phyloP scores from a whole-genome alignment of 2,113 vertebrate species.

The Malaclemys terrapin region DNA sequence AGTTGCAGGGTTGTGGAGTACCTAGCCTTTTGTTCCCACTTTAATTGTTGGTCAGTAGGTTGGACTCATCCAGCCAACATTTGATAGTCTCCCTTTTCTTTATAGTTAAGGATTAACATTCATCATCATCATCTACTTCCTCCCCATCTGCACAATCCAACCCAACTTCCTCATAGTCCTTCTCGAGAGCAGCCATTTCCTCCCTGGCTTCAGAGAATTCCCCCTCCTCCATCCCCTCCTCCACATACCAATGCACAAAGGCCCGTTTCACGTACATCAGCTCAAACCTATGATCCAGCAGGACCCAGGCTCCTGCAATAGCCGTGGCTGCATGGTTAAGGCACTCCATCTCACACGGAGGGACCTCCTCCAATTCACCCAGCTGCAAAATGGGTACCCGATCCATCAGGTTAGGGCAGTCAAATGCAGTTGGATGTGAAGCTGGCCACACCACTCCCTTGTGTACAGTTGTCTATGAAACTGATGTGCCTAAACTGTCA shows the following conservation, averaged over 20 bases:
- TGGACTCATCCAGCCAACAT: neutral
- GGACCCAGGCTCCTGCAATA: constrained; percentile 45
- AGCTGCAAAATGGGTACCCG: no score
- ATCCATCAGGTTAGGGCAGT: no score
- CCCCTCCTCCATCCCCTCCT: constrained; percentile 67
- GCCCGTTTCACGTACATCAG: constrained; percentile 74
- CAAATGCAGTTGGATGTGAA: no score
- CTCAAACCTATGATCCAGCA: constrained; percentile 68
- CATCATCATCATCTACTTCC: constrained; percentile 71
- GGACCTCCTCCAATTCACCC: no score
- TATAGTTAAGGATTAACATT: constrained; percentile 18
- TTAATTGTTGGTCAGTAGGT: neutral
- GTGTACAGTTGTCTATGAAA: no score
- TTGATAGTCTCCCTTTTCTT: neutral
- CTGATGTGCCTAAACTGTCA: no score
- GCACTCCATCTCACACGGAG: no score
- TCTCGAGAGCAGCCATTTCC: constrained; percentile 26
- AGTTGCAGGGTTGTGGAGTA: neutral
- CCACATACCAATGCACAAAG: constrained; percentile 70
- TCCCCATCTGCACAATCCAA: constrained; percentile 74
- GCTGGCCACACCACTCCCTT: no score
- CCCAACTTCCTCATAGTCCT: constrained; percentile 49
- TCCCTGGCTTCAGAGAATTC: constrained; percentile 61
- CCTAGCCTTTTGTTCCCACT: neutral
- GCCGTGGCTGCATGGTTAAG: neutral